Evolutionary conservation across 53 echinoderm and acorn worm species (phyloP).

Genomic region (Paracentrotus lividus): DNA sequence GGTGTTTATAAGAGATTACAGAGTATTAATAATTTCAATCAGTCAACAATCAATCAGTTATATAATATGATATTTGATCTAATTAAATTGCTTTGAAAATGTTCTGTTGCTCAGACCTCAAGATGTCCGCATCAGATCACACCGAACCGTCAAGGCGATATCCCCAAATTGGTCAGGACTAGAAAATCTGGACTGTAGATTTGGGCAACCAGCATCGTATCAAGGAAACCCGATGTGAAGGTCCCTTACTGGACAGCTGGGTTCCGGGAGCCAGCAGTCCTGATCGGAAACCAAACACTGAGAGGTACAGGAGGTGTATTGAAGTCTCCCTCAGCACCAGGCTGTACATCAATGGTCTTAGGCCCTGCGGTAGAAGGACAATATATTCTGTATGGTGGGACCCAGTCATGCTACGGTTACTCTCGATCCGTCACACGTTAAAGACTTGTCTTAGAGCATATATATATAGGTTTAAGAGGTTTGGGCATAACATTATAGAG

Average conservation of each 20-base stretch:
- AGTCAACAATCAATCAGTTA: no score
- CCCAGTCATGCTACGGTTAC: conserved; percentile 75
- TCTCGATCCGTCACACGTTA: conserved; percentile 65
- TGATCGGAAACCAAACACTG: conserved; percentile 17
- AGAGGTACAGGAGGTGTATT: conserved; percentile 72
- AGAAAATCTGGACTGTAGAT: conserved; percentile 78
- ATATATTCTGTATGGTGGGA: conserved; percentile 91
- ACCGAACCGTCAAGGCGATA: conserved; percentile 72
- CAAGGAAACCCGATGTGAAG: conserved; percentile 83
- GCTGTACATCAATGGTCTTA: conserved; percentile 73
- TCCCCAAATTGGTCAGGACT: conserved; percentile 73
- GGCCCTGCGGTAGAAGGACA: conserved; percentile 72
- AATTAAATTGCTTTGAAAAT: no score
- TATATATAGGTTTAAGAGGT: no score
- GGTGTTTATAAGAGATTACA: no score
- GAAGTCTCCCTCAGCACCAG: conserved; percentile 62
- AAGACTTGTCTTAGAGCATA: no score
- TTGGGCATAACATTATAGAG: no score
- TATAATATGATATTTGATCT: no score
- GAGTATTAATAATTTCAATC: no score
- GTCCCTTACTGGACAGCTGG: conserved; percentile 71
- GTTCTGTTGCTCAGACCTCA: conserved; percentile 6
- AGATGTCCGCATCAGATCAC: conserved; percentile 79
- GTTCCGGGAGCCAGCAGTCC: conserved; percentile 66
- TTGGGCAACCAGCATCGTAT: conserved; percentile 73